These are phyloP conservation scores for Hemiprocne comata DNA, from an alignment of 2,113 vertebrate species.

Conservation along the genomic window DNA sequence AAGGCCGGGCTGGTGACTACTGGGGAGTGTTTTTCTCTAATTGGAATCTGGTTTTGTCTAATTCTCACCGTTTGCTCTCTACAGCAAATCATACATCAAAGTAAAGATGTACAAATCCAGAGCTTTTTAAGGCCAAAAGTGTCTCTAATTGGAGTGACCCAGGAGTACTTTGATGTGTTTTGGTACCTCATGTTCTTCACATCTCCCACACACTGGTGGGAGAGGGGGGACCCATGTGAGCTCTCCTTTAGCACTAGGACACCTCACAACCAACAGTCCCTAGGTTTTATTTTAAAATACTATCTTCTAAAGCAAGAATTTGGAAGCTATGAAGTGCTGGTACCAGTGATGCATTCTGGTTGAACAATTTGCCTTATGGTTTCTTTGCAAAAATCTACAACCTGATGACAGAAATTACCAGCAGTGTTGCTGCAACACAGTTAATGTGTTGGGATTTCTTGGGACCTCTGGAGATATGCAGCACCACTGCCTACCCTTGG, in stretches of 20 bases:
- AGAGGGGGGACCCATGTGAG: neutral
- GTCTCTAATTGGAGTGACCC: too few relatives aligned
- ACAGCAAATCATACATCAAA: neutral
- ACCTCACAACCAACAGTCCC: too few relatives aligned
- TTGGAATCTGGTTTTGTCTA: too few relatives aligned
- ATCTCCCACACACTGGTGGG: too few relatives aligned
- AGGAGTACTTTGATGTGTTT: neutral
- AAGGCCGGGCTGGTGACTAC: too few relatives aligned
- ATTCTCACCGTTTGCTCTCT: too few relatives aligned
- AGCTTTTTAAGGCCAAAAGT: neutral
- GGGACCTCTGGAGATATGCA: neutral
- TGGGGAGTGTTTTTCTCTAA: too few relatives aligned
- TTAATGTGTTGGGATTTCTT: rapidly evolving
- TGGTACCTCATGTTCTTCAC: neutral
- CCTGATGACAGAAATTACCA: neutral
- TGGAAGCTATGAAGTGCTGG: neutral
- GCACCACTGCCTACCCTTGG: too few relatives aligned
- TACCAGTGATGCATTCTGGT: rapidly evolving
- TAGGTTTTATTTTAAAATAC: neutral
- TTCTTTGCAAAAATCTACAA: neutral
- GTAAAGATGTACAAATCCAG: neutral
- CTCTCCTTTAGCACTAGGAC: neutral
- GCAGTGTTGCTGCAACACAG: neutral
- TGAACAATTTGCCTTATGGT: neutral
- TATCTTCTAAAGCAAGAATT: neutral